Conservation (phyloP, 2,797 vertebrate species). For the Neosilurus hyrtlii region DNA sequence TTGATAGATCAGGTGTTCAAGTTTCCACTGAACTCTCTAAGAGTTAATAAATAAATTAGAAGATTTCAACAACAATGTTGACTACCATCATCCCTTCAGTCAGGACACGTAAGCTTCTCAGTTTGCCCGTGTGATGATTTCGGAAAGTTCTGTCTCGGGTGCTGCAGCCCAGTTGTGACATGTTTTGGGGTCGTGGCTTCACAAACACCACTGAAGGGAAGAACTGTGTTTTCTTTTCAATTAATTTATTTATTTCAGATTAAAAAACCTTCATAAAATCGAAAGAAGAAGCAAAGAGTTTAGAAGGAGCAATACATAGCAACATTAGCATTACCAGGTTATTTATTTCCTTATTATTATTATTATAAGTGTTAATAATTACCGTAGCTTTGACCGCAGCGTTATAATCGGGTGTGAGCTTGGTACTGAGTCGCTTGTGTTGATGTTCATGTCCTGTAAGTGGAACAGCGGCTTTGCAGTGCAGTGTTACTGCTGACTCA, state of each 20-base stretch:
- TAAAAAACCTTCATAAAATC: not conserved
- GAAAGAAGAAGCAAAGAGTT: not conserved
- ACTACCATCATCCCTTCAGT: not conserved
- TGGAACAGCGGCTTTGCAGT: not conserved
- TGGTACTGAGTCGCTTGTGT: not conserved
- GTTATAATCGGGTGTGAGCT: not conserved
- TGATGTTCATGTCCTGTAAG: not conserved
- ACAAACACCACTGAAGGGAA: not conserved
- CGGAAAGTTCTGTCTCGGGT: not conserved
- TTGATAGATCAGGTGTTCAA: not conserved
- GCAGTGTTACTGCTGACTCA: not conserved
- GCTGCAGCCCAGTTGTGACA: not conserved
- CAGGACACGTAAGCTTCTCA: not conserved
- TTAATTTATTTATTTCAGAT: not conserved
- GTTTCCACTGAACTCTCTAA: not conserved
- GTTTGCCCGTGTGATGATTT: not conserved
- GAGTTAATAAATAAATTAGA: not conserved
- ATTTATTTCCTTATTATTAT: not conserved
- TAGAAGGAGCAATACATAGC: not conserved
- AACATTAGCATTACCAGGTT: not conserved
- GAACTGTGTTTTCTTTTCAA: not conserved
- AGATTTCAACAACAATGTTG: not conserved
- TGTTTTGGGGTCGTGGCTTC: not conserved
- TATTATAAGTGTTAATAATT: too few relatives aligned
- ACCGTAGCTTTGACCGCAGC: not conserved